Base-by-base conservation (phyloP, 35 echinoderm and acorn worm species). In the Ophioderma brevispina region DNA sequence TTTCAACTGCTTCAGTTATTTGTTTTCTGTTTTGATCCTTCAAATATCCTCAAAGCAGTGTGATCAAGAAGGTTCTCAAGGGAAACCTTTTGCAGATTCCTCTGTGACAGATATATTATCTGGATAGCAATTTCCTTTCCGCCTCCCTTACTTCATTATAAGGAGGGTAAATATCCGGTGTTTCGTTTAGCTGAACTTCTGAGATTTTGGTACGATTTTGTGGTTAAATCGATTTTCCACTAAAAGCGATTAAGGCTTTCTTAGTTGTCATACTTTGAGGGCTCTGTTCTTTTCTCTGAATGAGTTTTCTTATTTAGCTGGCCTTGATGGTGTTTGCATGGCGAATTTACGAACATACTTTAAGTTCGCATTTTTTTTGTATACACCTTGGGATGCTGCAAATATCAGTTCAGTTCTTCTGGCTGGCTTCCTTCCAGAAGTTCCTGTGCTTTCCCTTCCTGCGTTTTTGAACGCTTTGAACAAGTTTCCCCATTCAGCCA, bases 311-410 rank as follows among this genome's bases (percentile, higher is more conserved):
- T 30, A 93, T 64, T 87, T 88, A 30, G 85, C 37, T 30, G 91
- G 85, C 77, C 80, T 35, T 82, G 85, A 64, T 70, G 84, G 84
- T 35, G 91, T 64, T 30, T 87, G 81, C 78, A 92, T 32, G 33
- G 84, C 39, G 75, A 92, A 87, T 42, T 92, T 86, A 34, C 87
- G 52, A 35, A 92, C 64, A 88, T 93, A 88, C 59, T 93, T 88
- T 13, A 82, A 37, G 64, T 87, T 78, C 6, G 18, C 31, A 75
- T 93, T 93, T 55, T 88, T 87, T 52, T 82, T 82, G 37, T 87
- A 92, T 37, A 59, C 75, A 32, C 84, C 84, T 39, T 87, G 76
- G n/a, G 84, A 87, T 80, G 90, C 90, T 81, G 84, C 84, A 87
- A 35, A 92, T 33, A 93, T 19, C 43, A 93, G 85, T 88, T 93